These are phyloP conservation scores for Mya arenaria DNA, from an alignment of 1,140 invertebrate species.

Conservation along the genomic window DNA sequence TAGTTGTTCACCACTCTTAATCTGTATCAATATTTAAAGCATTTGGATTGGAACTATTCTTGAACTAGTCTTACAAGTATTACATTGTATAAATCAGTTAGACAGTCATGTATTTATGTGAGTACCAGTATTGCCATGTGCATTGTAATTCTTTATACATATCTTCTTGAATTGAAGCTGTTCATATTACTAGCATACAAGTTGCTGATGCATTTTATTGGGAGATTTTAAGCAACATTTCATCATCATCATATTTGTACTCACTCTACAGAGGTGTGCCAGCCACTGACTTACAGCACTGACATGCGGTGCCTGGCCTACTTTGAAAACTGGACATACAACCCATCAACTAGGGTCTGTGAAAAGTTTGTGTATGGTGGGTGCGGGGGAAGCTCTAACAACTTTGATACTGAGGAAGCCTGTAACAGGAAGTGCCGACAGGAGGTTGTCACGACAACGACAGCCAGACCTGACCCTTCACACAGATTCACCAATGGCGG, in stretches of 20 bases:
- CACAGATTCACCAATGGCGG: background rate
- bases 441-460: background rate
- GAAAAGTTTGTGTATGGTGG: slow-evolving; percentile 84
- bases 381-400: slow-evolving; percentile 84
- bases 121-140: too few relatives aligned
- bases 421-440: slow-evolving; percentile 38
- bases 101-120: too few relatives aligned
- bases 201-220: too few relatives aligned
- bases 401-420: slow-evolving; percentile 75
- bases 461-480: background rate
- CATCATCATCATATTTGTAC: too few relatives aligned
- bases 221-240: too few relatives aligned
- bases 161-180: too few relatives aligned
- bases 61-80: too few relatives aligned
- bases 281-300: slow-evolving; percentile 49
- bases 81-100: too few relatives aligned
- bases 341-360: slow-evolving; percentile 79
- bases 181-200: too few relatives aligned
- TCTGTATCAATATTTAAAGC: background rate
- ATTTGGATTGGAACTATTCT: too few relatives aligned
- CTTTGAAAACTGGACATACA: slow-evolving; percentile 82
- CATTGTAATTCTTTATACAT: too few relatives aligned
- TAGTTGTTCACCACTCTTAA: slow-evolving; percentile 9
- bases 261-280: slow-evolving; percentile 63
- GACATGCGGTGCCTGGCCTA: slow-evolving; percentile 62